Conservation (phyloP, 2,113 vertebrate species). For the Leucoraja erinaceus region DNA sequence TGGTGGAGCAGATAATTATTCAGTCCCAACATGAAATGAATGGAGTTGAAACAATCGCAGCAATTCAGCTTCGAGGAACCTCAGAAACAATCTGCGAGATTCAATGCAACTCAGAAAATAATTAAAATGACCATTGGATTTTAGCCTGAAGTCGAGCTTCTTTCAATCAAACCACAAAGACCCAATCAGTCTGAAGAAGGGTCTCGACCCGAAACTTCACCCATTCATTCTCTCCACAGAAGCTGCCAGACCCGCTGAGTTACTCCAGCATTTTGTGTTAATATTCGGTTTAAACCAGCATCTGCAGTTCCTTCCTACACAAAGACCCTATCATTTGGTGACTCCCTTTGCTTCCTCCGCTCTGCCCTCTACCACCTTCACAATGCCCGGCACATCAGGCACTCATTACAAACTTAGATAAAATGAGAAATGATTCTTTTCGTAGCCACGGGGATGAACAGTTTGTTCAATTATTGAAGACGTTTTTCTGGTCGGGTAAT, state of each 20-base stretch:
- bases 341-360: not conserved
- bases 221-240: no score
- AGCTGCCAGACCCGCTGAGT: no score
- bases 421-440: not conserved
- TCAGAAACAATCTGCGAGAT: not conserved
- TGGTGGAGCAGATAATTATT: slow-evolving; percentile 7
- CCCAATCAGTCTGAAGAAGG: not conserved
- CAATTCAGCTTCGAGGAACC: not conserved
- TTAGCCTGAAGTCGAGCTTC: not conserved
- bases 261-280: no score
- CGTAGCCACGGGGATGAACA: not conserved
- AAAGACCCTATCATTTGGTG: not conserved
- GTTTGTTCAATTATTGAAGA: not conserved
- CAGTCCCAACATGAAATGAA: not conserved
- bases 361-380: not conserved
- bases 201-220: no score
- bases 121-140: not conserved
- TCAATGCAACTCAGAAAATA: not conserved
- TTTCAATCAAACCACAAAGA: not conserved
- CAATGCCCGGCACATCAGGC: not conserved
- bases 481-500: not conserved
- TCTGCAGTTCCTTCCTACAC: not conserved
- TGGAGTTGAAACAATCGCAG: not conserved
- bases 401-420: not conserved
- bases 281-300: no score